A percentile compares a stretch with the other conserved stretches of the same genome.
Conservation (phyloP, 2,113 vertebrate genomes). For the Pollachius pollachius region DNA sequence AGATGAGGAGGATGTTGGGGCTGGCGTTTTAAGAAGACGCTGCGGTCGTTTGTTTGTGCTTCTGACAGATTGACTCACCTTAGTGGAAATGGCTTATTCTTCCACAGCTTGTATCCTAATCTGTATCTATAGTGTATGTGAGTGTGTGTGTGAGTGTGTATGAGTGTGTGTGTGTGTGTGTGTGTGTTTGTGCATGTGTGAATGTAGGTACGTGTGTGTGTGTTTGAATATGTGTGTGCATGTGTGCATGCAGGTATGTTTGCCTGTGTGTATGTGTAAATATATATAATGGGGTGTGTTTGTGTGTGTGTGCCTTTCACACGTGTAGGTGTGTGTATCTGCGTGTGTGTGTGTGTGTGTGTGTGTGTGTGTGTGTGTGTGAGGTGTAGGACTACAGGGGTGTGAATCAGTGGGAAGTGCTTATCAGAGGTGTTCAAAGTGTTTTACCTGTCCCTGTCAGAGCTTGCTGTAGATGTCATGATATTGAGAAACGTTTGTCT, state of each 20-base stretch:
- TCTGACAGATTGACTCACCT: background rate
- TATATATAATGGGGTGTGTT: background rate
- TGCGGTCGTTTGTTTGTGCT: background rate
- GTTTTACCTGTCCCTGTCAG: conserved; percentile 25
- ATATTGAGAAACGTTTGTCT: conserved; percentile 11
- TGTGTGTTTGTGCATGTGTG: background rate
- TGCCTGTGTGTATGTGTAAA: background rate
- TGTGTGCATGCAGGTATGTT: background rate
- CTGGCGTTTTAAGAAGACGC: background rate
- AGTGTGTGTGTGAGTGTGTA: background rate
- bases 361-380: background rate
- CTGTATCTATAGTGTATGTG: too few species aligned
- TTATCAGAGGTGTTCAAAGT: background rate
- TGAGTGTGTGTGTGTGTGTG: background rate
- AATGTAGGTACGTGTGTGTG: background rate
- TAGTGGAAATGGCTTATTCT: background rate
- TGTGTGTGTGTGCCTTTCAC: too few species aligned
- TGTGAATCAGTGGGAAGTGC: too few species aligned
- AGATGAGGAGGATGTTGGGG: background rate
- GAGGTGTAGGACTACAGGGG: too few species aligned
- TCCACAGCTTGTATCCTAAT: background rate
- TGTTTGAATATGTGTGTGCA: background rate
- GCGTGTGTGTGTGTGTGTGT: background rate
- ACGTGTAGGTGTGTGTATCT: background rate
- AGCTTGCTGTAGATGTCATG: conserved; percentile 39